These are phyloP conservation scores for Zaprionus tsacasi DNA, from an alignment of 1,140 invertebrate genomes.

Conservation along the genomic window DNA sequence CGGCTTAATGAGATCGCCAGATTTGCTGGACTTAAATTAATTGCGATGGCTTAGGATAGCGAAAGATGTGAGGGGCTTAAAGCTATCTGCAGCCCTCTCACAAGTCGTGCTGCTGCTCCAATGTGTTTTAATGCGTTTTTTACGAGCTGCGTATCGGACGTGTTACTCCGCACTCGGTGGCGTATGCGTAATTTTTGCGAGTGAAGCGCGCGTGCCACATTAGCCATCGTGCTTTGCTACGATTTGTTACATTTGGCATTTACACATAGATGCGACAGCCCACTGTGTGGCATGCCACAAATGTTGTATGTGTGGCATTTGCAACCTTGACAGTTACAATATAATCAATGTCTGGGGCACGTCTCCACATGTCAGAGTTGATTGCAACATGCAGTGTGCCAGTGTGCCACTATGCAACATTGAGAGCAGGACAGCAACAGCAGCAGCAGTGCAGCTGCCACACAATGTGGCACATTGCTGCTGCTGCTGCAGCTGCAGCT, in stretches of 20 bases:
- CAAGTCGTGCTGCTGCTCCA: background rate
- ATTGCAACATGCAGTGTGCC: constrained; percentile 53
- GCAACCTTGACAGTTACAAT: constrained; percentile 55
- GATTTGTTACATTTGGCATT: constrained; percentile 35
- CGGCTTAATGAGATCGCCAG: constrained; percentile 34
- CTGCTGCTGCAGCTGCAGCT: background rate
- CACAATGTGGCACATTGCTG: constrained; percentile 28
- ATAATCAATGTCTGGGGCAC: constrained; percentile 70
- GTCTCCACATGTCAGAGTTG: constrained; percentile 66
- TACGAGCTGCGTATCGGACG: constrained; percentile 48
- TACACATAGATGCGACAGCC: constrained; percentile 54
- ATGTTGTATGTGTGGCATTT: background rate
- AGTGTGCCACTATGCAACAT: constrained; percentile 9
- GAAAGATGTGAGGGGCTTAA: constrained; percentile 37
- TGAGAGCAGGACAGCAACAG: constrained; percentile 36
- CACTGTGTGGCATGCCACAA: constrained; percentile 27
- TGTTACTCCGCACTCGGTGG: background rate
- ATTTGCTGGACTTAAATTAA: constrained; percentile 21
- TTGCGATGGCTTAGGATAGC: background rate
- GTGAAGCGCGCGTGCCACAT: constrained; percentile 27
- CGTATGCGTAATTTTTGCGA: constrained; percentile 54
- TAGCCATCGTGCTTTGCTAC: constrained; percentile 34
- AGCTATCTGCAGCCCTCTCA: background rate
- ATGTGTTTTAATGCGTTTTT: constrained; percentile 37
- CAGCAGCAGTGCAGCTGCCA: constrained; percentile 16